Percentiles rank a stretch among this genome's conserved stretches.
Evolutionary conservation across 30 jellyfish, hydroid and myxozoan genomes (phyloP).

Genomic region (Phacellophora camtschatica): DNA sequence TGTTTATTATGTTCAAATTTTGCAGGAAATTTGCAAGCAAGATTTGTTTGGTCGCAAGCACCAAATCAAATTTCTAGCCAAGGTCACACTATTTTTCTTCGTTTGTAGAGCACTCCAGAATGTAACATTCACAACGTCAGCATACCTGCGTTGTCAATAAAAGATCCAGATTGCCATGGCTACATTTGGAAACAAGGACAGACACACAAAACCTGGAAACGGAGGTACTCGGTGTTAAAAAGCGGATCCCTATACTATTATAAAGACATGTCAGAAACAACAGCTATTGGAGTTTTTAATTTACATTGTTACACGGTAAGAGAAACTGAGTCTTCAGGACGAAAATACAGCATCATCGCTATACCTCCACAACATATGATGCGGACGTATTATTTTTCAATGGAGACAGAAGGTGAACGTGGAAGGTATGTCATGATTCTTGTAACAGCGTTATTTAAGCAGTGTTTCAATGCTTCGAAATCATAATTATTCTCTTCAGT

Average conservation of each 20-base stretch:
- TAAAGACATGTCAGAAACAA: conserved; percentile 86
- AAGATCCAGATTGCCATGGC: conserved; percentile 96
- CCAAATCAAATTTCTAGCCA: too few species aligned
- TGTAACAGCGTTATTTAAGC: too few species aligned
- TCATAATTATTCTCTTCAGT: too few species aligned
- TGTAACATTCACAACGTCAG: conserved; percentile 86
- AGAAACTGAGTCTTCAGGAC: conserved; percentile 27
- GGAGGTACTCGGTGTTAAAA: conserved; percentile 89
- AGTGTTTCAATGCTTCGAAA: too few species aligned
- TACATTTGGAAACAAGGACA: conserved; percentile 92
- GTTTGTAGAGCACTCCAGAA: conserved; percentile 75
- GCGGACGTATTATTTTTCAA: conserved; percentile 79
- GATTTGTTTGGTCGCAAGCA: too few species aligned
- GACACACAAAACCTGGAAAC: conserved; percentile 85
- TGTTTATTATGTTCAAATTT: too few species aligned
- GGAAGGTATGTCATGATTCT: too few species aligned
- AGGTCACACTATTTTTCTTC: too few species aligned
- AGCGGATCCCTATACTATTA: conserved; percentile 85
- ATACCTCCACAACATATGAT: conserved; percentile 76
- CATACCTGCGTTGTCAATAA: conserved; percentile 93
- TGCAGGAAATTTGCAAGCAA: too few species aligned
- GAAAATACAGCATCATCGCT: conserved; percentile 69
- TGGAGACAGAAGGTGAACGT: conserved; percentile 81
- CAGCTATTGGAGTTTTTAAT: conserved; percentile 89
- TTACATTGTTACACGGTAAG: conserved; percentile 67